Evolutionary conservation across 1,140 invertebrate species (phyloP).

Genomic region (Lamellibrachia luymesi): DNA sequence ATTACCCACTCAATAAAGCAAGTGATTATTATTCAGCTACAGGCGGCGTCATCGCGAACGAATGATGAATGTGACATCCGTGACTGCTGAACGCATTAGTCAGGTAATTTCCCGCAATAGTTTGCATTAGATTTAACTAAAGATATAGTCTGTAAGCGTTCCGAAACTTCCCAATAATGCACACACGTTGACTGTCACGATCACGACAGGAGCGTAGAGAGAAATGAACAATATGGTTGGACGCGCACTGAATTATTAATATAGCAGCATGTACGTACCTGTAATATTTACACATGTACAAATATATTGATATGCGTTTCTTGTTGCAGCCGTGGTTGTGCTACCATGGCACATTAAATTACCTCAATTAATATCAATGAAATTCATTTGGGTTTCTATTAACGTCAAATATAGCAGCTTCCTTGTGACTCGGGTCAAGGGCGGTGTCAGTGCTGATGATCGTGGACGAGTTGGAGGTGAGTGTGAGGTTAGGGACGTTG

Average conservation of each 20-base stretch:
- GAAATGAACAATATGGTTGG: not conserved
- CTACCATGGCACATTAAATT: not conserved
- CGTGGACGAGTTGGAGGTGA: not conserved
- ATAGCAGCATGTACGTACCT: not conserved
- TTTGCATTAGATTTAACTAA: not conserved
- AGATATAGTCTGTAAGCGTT: not conserved
- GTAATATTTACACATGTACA: not conserved
- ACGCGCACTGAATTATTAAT: not conserved
- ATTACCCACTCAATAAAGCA: not conserved
- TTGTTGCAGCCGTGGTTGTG: too few species aligned
- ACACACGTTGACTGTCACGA: not conserved
- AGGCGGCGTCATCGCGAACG: not conserved
- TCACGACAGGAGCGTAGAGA: not conserved
- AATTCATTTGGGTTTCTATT: not conserved
- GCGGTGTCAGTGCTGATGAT: not conserved
- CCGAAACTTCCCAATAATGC: not conserved
- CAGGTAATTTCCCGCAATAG: not conserved
- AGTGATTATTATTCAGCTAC: not conserved
- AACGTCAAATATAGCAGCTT: not conserved
- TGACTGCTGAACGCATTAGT: not conserved
- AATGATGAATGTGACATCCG: not conserved
- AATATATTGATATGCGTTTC: too few species aligned
- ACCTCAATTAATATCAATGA: not conserved
- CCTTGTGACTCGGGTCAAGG: not conserved
- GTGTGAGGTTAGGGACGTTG: not conserved